Conservation (phyloP, 2,797 vertebrate genomes). For the Brachymystax lenok region DNA sequence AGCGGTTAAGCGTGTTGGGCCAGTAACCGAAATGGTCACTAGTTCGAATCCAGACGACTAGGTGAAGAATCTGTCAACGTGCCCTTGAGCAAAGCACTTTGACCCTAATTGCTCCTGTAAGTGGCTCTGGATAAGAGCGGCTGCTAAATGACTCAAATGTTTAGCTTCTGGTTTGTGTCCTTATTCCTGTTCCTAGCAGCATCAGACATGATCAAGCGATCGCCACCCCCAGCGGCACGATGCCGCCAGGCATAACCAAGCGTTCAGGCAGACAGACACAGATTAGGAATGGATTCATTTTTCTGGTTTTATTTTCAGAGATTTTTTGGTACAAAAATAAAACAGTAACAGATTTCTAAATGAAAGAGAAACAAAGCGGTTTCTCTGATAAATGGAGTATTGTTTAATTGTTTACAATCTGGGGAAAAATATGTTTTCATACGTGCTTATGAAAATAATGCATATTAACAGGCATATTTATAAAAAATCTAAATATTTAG, state of each 20-base stretch:
- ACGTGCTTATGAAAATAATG: background rate
- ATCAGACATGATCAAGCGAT: background rate
- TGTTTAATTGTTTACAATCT: background rate
- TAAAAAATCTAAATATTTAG: background rate
- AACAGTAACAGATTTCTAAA: constrained; percentile 18
- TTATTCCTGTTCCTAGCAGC: background rate
- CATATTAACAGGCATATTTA: background rate
- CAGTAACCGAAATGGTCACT: no score
- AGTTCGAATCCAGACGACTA: no score
- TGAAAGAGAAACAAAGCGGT: background rate
- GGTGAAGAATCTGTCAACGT: no score
- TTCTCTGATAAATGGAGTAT: background rate
- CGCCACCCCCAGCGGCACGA: background rate
- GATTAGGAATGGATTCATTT: constrained; percentile 43
- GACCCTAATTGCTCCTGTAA: no score
- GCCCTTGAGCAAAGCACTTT: no score
- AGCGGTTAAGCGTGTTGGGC: no score
- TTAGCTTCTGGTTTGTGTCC: no score
- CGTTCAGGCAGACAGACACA: constrained; percentile 17
- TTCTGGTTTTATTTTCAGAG: constrained; percentile 18
- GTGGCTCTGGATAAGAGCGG: no score
- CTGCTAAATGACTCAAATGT: no score
- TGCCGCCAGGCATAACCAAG: constrained; percentile 24
- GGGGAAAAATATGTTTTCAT: background rate
- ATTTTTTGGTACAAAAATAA: constrained; percentile 54